These are phyloP conservation scores for Balaeniceps rex DNA, from an alignment of 2,113 vertebrate species.

Conservation along the genomic window DNA sequence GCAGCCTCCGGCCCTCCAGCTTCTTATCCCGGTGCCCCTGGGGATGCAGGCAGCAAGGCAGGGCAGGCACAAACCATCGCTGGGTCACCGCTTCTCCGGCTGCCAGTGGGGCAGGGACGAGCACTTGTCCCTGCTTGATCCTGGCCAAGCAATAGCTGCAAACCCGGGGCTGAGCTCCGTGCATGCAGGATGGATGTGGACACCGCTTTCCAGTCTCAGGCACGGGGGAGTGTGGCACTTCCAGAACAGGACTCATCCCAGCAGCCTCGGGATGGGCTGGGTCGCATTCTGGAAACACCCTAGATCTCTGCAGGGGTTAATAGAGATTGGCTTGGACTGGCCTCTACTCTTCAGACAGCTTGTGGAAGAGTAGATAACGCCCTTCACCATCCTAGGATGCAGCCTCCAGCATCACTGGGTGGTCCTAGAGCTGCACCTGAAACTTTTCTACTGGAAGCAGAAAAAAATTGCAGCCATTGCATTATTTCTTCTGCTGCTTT, in stretches of 20 bases:
- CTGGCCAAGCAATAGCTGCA: not conserved
- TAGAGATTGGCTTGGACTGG: not conserved
- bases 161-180: rapidly evolving
- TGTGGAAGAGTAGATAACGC: not conserved
- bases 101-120: not conserved
- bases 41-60: not conserved
- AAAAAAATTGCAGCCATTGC: not conserved
- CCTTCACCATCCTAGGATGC: not conserved
- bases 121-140: not conserved
- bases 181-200: rapidly evolving
- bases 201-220: not conserved
- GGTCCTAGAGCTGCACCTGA: not conserved
- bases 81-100: not conserved
- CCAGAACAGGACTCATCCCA: not conserved
- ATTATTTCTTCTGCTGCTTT: not conserved
- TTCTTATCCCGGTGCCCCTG: too few species aligned
- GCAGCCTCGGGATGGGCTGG: not conserved
- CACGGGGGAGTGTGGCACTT: not conserved
- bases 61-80: not conserved
- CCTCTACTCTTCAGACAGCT: not conserved
- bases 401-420: not conserved
- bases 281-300: not conserved
- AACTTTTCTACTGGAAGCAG: not conserved
- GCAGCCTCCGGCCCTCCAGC: not conserved
- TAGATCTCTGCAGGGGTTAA: not conserved